Conservation (phyloP, 2,113 vertebrate genomes). For the Pterocles burchelli region DNA sequence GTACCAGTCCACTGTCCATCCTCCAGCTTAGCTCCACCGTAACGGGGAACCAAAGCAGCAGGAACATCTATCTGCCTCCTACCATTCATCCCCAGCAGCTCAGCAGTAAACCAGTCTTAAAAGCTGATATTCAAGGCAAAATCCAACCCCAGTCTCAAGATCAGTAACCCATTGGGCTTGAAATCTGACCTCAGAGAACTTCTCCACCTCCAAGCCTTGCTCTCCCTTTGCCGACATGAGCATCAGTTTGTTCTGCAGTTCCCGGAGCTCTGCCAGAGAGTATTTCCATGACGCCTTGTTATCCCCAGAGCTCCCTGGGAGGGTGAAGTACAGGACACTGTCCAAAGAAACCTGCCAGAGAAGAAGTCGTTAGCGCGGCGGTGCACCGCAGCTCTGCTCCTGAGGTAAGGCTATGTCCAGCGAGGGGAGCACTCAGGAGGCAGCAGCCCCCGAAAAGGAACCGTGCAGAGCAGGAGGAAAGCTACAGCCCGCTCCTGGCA, state of each 20-base stretch:
- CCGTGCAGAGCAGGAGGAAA: not conserved
- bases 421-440: not conserved
- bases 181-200: constrained; percentile 87
- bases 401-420: not conserved
- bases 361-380: rapidly evolving
- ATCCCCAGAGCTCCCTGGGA: constrained; percentile 74
- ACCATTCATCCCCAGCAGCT: not conserved
- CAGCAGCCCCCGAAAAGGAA: not conserved
- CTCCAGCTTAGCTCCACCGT: not conserved
- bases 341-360: constrained; percentile 82
- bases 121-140: not conserved
- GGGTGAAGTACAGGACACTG: constrained; percentile 75
- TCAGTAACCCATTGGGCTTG: not conserved
- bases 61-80: not conserved
- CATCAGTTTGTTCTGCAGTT: constrained; percentile 96
- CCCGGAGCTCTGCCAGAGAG: constrained; percentile 86
- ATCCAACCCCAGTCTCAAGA: not conserved
- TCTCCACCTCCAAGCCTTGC: constrained; percentile 87
- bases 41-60: not conserved
- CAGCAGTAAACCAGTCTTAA: not conserved
- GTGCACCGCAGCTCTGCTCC: not conserved
- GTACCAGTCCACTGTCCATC: not conserved
- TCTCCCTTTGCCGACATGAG: constrained; percentile 95
- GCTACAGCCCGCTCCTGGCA: not conserved
- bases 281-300: constrained; percentile 63